Base-by-base conservation (phyloP, 2,113 vertebrate genomes). In the Siniperca knerii region DNA sequence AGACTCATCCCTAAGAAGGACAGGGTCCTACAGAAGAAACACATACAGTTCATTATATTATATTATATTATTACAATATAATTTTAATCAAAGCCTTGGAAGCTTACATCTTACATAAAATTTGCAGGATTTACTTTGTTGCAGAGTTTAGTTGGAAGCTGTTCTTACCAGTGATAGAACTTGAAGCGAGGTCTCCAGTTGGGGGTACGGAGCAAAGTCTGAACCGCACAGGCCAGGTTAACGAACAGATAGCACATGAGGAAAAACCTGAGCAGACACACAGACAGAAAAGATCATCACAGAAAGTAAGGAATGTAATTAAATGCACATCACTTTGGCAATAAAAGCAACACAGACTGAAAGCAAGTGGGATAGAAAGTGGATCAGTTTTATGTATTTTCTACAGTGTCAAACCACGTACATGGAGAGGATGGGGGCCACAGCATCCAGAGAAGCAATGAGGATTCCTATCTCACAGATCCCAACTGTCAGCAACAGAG, bases 221-320 rank as follows among this genome's bases (percentile, higher is more conserved):
- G 98, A 50, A 99, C 95, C 0, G 98, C 98, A 71, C 98, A 99
- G n/a, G 98, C 98, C 96, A 99, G 92, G 94, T 99, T 99, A 74
- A 99, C 98, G 87, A 99, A 99, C 91, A 99, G 95, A 87, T 99
- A 99, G 87, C 98, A 99, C 98, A 99, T 99, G 75, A 99, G 96
- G 92, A 99, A 99, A 92, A 99, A 99, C 97, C 98, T 98, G 93
- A 61, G 65, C 0, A 74, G 33, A 81, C 20, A 79, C 62, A 75
- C 7, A 33, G 21, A 55, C 2, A 8, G 21, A 21, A 60, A 65
- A 11, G 1, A 42, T 55, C 11, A 35, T 25, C 2, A 4, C 9
- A 48, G 40, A 75, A 48, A 50, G 61, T 25, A 23, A 71, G 42
- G 15, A 42, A 4, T 20, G 23, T 11, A 2, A 29, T 10, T 12